A percentile compares a stretch with the other conserved stretches of the same genome.
phyloP scores from a whole-genome alignment of 1,140 invertebrate genomes.

The Macrosteles quadrilineatus region DNA sequence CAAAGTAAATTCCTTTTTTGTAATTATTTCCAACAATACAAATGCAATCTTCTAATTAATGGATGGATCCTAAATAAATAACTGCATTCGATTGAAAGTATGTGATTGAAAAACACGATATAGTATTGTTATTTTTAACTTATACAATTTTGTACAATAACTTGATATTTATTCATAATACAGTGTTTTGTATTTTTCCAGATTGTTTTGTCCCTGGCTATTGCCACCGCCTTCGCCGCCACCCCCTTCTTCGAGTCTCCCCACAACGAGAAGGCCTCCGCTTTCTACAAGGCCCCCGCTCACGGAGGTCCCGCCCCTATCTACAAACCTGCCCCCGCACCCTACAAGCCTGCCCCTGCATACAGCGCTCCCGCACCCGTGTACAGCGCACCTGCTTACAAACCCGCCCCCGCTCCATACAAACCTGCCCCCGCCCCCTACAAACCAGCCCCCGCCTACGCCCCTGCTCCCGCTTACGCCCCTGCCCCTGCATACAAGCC shows the following conservation, averaged over 20 bases:
- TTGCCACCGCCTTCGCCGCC: neutral
- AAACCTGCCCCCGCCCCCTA: neutral
- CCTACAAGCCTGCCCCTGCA: slow-evolving; percentile 1
- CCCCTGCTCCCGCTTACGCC: neutral
- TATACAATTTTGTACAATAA: too few relatives aligned
- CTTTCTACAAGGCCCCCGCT: slow-evolving; percentile 15
- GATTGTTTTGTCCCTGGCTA: neutral
- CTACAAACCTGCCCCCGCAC: neutral
- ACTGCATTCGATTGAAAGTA: too few relatives aligned
- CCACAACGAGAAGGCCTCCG: slow-evolving; percentile 4
- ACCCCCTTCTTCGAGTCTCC: slow-evolving; percentile 18
- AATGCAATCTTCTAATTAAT: too few relatives aligned
- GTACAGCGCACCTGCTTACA: neutral
- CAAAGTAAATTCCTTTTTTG: too few relatives aligned
- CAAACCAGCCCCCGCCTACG: neutral
- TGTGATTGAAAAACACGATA: too few relatives aligned
- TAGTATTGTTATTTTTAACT: too few relatives aligned
- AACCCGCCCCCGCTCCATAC: too few relatives aligned
- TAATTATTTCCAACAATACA: too few relatives aligned
- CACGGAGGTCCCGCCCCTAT: neutral
- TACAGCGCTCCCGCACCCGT: neutral
- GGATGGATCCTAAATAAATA: too few relatives aligned
- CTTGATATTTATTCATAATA: too few relatives aligned
- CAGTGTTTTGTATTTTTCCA: slow-evolving; percentile 8
- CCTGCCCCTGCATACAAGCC: neutral